Conservation (phyloP, 1,140 invertebrate species). For the Mercenaria mercenaria region DNA sequence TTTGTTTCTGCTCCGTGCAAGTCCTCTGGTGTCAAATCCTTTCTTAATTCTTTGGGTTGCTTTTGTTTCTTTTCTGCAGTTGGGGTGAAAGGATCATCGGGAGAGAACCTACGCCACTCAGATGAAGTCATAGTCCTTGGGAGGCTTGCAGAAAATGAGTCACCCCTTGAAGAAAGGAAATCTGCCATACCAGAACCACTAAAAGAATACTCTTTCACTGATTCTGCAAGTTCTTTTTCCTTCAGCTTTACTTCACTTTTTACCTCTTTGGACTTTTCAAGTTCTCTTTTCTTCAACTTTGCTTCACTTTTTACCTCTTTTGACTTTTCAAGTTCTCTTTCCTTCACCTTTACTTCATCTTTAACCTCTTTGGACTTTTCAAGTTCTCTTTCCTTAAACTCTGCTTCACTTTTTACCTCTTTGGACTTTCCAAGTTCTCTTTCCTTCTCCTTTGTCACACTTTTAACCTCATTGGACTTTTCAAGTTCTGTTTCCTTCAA, state of each 20-base stretch:
- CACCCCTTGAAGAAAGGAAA: not conserved
- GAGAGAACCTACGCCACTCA: conserved; percentile 31
- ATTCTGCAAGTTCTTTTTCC: not conserved
- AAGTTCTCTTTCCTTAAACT: not conserved
- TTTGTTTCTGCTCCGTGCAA: not conserved
- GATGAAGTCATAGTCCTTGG: conserved; percentile 49
- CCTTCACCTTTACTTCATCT: not conserved
- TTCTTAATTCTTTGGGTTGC: not conserved
- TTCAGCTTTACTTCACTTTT: not conserved
- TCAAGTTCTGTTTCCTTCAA: too few species aligned
- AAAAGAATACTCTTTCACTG: not conserved
- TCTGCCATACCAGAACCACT: conserved; percentile 3
- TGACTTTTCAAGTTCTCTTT: not conserved
- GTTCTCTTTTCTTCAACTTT: not conserved
- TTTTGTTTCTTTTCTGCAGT: not conserved
- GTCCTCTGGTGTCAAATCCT: not conserved
- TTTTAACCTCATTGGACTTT: too few species aligned
- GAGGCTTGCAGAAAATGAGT: conserved; percentile 49
- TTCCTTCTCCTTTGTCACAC: too few species aligned
- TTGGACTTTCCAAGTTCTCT: not conserved
- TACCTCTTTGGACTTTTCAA: not conserved
- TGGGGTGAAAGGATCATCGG: not conserved
- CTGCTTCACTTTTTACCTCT: not conserved
- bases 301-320: not conserved
- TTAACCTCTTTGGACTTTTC: not conserved